Percentiles rank a stretch among this genome's conserved stretches.
Conservation (phyloP, 1,140 invertebrate species). For the Drosophila setifemur region DNA sequence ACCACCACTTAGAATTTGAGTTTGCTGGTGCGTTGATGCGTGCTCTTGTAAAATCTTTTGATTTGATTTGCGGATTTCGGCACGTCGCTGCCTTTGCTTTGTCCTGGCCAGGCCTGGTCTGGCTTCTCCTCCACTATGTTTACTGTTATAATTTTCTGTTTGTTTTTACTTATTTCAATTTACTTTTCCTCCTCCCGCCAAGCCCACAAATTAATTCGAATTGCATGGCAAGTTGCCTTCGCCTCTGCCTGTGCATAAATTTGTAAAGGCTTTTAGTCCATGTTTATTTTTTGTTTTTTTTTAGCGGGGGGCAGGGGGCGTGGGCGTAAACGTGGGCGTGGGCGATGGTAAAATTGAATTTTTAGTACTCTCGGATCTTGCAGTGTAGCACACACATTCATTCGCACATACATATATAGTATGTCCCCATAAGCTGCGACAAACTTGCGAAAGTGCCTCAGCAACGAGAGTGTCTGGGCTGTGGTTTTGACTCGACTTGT, state of each 20-base stretch:
- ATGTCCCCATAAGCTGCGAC: slow-evolving; percentile 8
- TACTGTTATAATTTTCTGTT: slow-evolving; percentile 72
- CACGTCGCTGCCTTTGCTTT: slow-evolving; percentile 58
- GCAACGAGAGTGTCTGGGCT: slow-evolving; percentile 10
- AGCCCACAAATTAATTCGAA: slow-evolving; percentile 39
- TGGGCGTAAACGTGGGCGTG: slow-evolving; percentile 9
- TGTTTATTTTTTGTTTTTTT: background rate
- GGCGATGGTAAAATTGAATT: slow-evolving; percentile 54
- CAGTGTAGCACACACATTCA: background rate
- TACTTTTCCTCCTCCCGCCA: slow-evolving; percentile 29
- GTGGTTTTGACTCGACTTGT: slow-evolving; percentile 34
- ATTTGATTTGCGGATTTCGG: slow-evolving; percentile 72
- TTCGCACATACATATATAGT: background rate
- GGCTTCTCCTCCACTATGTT: slow-evolving; percentile 23
- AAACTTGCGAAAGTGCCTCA: slow-evolving; percentile 33
- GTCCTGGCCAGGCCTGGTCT: background rate
- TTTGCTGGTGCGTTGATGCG: slow-evolving; percentile 49
- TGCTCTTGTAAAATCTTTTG: slow-evolving; percentile 73
- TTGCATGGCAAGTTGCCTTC: slow-evolving; percentile 37
- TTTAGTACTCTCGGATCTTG: slow-evolving; percentile 44
- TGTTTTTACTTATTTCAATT: slow-evolving; percentile 72
- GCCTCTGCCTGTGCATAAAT: slow-evolving; percentile 52
- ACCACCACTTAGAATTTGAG: background rate
- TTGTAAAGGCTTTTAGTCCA: slow-evolving; percentile 43
- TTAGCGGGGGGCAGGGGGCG: too few relatives aligned